These are phyloP conservation scores for Murina feae DNA, from an alignment of 2,113 vertebrate genomes.

Conservation along the genomic window DNA sequence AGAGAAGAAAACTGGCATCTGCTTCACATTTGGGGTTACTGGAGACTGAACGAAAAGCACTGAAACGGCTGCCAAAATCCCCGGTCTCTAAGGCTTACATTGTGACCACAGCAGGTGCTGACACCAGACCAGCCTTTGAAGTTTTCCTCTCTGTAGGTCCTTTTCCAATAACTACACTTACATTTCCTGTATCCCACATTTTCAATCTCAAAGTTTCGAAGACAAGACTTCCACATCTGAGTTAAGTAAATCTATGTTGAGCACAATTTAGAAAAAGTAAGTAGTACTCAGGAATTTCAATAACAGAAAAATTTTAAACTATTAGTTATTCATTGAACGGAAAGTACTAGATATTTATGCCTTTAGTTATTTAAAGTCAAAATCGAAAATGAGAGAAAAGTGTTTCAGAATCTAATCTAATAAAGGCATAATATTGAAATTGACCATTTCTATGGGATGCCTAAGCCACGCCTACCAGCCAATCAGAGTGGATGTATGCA, in stretches of 20 bases:
- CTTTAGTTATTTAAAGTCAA: constrained; percentile 46
- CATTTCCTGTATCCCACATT: not conserved
- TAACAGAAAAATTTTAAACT: constrained; percentile 17
- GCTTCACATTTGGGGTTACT: constrained; percentile 72
- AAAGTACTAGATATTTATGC: not conserved
- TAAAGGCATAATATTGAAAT: no score
- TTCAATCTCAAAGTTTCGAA: constrained; percentile 50
- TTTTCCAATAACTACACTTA: constrained; percentile 32
- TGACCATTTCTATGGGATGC: no score
- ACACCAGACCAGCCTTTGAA: constrained; percentile 39
- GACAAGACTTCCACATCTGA: constrained; percentile 36
- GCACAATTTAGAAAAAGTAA: not conserved
- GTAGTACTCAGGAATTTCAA: not conserved
- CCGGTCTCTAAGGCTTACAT: not conserved
- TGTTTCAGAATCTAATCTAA: constrained; percentile 29
- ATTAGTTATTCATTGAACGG: constrained; percentile 2
- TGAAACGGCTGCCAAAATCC: constrained; percentile 62
- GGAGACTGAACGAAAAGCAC: constrained; percentile 42
- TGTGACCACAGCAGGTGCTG: constrained; percentile 59
- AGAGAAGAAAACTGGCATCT: constrained; percentile 72
- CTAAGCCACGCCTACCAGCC: no score
- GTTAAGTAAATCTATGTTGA: not conserved
- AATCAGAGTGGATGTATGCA: no score
- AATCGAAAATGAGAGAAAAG: constrained; percentile 34
- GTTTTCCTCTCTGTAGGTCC: constrained; percentile 24